These are phyloP conservation scores for Vidua chalybeata DNA, from an alignment of 2,113 vertebrate genomes.

Conservation along the genomic window DNA sequence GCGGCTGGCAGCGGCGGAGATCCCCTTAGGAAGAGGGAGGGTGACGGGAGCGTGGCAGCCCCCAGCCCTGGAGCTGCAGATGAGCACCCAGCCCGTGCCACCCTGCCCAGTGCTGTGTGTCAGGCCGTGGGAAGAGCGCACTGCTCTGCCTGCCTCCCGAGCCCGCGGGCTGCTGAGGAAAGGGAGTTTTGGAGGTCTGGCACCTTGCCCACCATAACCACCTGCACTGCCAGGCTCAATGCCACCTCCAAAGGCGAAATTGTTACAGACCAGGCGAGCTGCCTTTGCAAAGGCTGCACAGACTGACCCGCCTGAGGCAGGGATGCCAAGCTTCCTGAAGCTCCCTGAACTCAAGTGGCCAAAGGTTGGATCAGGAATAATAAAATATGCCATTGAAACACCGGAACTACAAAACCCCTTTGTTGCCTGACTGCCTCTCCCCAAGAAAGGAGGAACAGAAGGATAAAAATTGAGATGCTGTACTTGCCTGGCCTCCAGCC, in stretches of 20 bases:
- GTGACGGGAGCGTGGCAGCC: accelerated
- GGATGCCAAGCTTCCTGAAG: neutral
- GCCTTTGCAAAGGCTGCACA: neutral
- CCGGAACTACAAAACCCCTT: neutral
- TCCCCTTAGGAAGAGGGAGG: neutral
- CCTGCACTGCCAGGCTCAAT: neutral
- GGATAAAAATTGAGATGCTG: neutral
- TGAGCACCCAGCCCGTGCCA: accelerated
- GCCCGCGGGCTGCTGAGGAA: accelerated
- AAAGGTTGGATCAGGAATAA: neutral
- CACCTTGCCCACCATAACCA: neutral
- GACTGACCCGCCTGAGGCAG: accelerated
- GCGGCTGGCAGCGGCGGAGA: accelerated
- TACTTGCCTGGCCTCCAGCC: neutral
- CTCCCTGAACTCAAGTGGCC: accelerated
- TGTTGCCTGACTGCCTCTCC: neutral
- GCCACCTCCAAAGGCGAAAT: neutral
- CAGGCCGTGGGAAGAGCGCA: accelerated
- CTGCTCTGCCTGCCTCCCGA: neutral
- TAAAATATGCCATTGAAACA: neutral
- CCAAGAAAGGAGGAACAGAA: neutral
- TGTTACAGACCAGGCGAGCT: neutral
- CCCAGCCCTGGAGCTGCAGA: neutral
- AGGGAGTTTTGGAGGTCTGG: neutral
- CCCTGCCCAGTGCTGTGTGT: neutral